Conservation (phyloP, 2,888 invertebrate genomes). For the Dasypogon diadema region DNA sequence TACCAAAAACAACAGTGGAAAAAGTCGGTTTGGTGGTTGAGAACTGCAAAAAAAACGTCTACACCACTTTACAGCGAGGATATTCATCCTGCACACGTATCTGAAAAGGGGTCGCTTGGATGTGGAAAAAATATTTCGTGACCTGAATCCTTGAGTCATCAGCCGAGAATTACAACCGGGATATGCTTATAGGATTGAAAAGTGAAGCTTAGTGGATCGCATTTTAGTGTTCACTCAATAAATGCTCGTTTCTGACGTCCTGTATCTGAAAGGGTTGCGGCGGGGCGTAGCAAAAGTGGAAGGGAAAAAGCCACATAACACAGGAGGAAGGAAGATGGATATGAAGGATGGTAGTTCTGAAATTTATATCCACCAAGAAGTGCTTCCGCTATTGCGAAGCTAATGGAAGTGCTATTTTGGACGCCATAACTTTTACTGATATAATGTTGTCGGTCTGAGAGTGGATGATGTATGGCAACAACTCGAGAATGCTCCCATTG, state of each 20-base stretch:
- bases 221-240: background rate
- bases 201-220: slow-evolving; percentile 40
- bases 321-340: slow-evolving; percentile 44
- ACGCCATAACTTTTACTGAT: slow-evolving; percentile 44
- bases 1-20: background rate
- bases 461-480: slow-evolving; percentile 45
- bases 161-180: slow-evolving; percentile 40
- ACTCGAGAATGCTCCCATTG: slow-evolving; percentile 36
- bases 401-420: slow-evolving; percentile 49
- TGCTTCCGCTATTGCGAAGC: slow-evolving; percentile 44
- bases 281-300: background rate
- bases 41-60: background rate
- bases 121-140: slow-evolving; percentile 41
- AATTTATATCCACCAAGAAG: slow-evolving; percentile 50
- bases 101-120: background rate
- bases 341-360: slow-evolving; percentile 47
- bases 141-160: slow-evolving; percentile 47
- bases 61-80: slow-evolving; percentile 20
- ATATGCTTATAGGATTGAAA: slow-evolving; percentile 44
- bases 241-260: background rate
- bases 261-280: background rate
- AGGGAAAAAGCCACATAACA: slow-evolving; percentile 25
- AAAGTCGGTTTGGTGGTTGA: background rate
- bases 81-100: slow-evolving; percentile 21
- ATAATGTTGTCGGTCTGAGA: slow-evolving; percentile 39